Conservation (phyloP, 2,888 invertebrate species). For the Phaonia tiefii region DNA sequence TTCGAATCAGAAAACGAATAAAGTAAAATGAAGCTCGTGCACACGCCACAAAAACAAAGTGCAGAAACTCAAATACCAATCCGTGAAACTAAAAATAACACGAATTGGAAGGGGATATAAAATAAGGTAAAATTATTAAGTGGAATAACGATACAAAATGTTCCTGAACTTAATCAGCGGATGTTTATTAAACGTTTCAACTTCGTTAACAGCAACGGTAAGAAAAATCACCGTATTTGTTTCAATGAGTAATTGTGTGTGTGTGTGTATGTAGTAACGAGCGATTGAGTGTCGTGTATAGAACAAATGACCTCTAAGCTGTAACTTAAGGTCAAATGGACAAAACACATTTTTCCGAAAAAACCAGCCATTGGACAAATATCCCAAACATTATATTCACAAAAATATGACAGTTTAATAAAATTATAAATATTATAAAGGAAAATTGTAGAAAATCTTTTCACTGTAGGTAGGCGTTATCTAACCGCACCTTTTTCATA, state of each 20-base stretch:
- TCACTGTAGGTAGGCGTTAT: not conserved
- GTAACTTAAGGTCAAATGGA: conserved; percentile 73
- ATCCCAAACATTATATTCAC: too few species aligned
- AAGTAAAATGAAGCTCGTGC: not conserved
- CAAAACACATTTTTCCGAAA: conserved; percentile 20
- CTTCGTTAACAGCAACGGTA: too few species aligned
- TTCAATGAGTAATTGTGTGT: not conserved
- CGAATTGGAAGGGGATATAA: not conserved
- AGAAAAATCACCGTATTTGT: too few species aligned
- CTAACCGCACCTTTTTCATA: not conserved
- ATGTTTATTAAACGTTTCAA: not conserved
- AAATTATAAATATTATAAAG: too few species aligned
- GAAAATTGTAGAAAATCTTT: too few species aligned
- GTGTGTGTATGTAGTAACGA: not conserved
- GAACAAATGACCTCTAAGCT: conserved; percentile 74
- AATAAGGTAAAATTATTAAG: not conserved
- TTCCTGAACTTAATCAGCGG: conserved; percentile 4
- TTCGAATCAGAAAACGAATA: conserved; percentile 33
- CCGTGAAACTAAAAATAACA: conserved; percentile 33
- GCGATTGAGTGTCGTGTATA: conserved; percentile 5
- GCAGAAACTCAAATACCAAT: not conserved
- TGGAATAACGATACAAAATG: too few species aligned
- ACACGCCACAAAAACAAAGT: not conserved
- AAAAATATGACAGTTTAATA: too few species aligned
- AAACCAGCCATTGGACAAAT: too few species aligned